Base-by-base conservation (phyloP, 2,888 invertebrate species). In the Phragmatobia fuliginosa region DNA sequence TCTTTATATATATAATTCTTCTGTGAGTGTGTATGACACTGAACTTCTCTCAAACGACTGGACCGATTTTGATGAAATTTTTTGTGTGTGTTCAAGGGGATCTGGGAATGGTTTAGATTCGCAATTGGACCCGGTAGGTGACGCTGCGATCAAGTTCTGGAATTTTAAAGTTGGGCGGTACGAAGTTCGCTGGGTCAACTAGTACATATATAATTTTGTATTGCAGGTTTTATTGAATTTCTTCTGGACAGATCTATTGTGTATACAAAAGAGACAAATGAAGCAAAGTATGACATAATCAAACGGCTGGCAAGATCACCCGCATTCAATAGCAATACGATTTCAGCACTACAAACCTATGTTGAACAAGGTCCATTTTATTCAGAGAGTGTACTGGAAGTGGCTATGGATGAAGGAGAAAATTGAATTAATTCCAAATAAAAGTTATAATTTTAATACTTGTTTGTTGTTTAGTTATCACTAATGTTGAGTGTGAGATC, bases 301-400 rank as follows among this genome's bases (percentile, higher is more conserved):
- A 95, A 96, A 81, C 91, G 95, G 64, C 88, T 98, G 61, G 94
- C 96, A 0, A 92, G 94, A 49, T 95, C 96, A 61, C 88, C 91
- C 61, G 94, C 96, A 69, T 97, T 97, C 88, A 97, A 97, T 83
- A 89, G 93, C 11, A 95, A 93, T 66, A 96, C 95, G 25, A 91
- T 95, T 71, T 88, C 95, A n/a, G 96, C 96, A 85, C 91, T 98
- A 31, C 96, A 96, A 76, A 95, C 95, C 28, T 98, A 97, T 90
- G 96, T 97, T 16, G 96, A 96, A 60, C 97, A 98, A 86, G 99
- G 99, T 0, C 97, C 98, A 5, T 97, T 97, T 87, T 97, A 96
- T 90, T 94, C 97, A n/a, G 96, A 97, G 79, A 92, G 95, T n/a
- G 91, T 96, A 70, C 94, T 97, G 63, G 97, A 97, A 90, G 96